These are phyloP conservation scores for Cisticola juncidis DNA, from an alignment of 2,113 vertebrate species.

Conservation along the genomic window DNA sequence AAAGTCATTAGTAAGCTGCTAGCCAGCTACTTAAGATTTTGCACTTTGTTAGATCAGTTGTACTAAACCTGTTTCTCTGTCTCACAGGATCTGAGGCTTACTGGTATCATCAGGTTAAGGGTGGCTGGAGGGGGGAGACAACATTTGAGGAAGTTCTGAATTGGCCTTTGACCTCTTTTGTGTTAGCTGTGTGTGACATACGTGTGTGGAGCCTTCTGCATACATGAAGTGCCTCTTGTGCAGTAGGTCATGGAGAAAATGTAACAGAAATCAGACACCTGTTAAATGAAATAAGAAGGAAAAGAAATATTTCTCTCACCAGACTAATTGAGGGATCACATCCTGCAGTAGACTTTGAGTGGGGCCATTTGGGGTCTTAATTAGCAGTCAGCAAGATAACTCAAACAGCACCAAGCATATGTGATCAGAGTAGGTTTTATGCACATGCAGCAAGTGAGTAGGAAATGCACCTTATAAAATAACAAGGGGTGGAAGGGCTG, in stretches of 20 bases:
- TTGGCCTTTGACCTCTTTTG: background rate
- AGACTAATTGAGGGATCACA: background rate
- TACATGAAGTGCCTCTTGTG: background rate
- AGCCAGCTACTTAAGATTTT: constrained; percentile 39
- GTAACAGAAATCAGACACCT: background rate
- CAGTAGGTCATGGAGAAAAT: background rate
- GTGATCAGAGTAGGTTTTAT: background rate
- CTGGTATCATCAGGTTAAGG: background rate
- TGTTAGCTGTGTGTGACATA: background rate
- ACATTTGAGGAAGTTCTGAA: background rate
- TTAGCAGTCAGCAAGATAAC: background rate
- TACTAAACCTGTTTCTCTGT: background rate
- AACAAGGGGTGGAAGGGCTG: background rate
- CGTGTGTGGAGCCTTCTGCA: background rate
- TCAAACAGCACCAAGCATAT: background rate
- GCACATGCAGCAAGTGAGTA: background rate
- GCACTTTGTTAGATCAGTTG: constrained; percentile 9
- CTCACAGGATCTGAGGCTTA: background rate
- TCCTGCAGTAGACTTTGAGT: background rate
- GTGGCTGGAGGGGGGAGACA: background rate
- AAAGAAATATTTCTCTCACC: background rate
- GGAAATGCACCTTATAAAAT: background rate
- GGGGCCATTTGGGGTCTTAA: background rate
- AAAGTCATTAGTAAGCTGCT: constrained; percentile 40
- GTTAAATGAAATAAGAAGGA: background rate